These are phyloP conservation scores for Microtus pennsylvanicus DNA, from an alignment of 2,113 vertebrate species.

Conservation along the genomic window DNA sequence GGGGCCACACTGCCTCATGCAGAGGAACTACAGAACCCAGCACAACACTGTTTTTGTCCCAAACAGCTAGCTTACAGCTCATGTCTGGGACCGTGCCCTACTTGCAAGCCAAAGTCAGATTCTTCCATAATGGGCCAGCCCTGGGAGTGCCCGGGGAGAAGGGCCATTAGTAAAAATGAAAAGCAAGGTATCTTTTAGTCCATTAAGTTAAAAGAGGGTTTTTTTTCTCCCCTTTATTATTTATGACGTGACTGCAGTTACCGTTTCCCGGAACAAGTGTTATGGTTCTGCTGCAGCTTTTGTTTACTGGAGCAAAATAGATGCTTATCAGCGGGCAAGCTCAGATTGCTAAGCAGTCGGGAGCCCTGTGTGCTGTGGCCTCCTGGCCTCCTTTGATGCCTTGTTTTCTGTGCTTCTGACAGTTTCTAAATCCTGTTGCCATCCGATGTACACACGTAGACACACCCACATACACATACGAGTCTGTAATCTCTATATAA, in stretches of 20 bases:
- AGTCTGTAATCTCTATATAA: not conserved
- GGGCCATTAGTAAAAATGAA: slow-evolving; percentile 73
- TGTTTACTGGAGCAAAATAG: slow-evolving; percentile 65
- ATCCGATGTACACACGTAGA: not conserved
- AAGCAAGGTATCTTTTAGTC: slow-evolving; percentile 57
- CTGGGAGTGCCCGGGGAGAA: not conserved
- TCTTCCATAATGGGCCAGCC: not conserved
- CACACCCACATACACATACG: too few relatives aligned
- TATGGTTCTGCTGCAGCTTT: slow-evolving; percentile 37
- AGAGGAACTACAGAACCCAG: not conserved
- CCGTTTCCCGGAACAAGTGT: slow-evolving; percentile 74
- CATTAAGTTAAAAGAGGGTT: slow-evolving; percentile 70
- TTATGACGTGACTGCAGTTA: slow-evolving; percentile 73
- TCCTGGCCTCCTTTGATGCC: slow-evolving; percentile 66
- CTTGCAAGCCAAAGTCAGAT: not conserved
- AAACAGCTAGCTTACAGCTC: not conserved
- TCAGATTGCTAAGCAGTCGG: not conserved
- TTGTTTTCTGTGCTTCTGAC: slow-evolving; percentile 49
- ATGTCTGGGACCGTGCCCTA: not conserved
- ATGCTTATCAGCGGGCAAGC: slow-evolving; percentile 68
- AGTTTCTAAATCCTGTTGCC: slow-evolving; percentile 43
- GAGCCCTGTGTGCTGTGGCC: not conserved
- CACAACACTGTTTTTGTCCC: not conserved
- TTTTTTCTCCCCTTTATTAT: slow-evolving; percentile 72
- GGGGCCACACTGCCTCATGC: not conserved